Base-by-base conservation (phyloP, 37 sponge, comb jelly and placozoan species). In the Geodia barretti region DNA sequence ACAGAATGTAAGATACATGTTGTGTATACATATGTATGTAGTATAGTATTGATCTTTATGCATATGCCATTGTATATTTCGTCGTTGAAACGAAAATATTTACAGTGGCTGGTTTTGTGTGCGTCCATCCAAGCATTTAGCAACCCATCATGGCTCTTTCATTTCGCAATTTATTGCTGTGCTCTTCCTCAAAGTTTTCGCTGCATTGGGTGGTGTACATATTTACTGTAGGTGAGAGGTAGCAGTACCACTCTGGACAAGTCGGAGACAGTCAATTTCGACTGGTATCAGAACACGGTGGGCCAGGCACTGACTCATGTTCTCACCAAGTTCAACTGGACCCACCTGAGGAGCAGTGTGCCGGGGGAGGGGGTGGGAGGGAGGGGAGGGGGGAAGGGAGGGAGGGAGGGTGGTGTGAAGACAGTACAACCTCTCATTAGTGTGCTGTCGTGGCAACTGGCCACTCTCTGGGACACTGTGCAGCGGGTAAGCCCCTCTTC, bases 241-340 rank as follows among this genome's bases (percentile, higher is more conserved):
- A 7, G 20, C 30, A 5, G n/a, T 20, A 14, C 31, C 7, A 28
- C 75, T 7, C 60, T 59, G 1, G 77, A 64, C 41, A 33, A 4
- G 37, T 1, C 23, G 39, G 8, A 1, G 11, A 5, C 20, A 11
- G 60, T 80, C 9, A 29, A 60, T 4, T 70, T 70, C 69, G 72
- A 80, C 59, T 28, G 60, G 9, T 80, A 25, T 29, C 72, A 80
- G 39, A 68, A 80, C 39, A 33, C 81, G 1, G 72, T 80, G 72
- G 81, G 70, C 24, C 14, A 28, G 43, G 71, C 81, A 21, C 29
- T 80, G 17, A 24, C 1, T 2, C 26, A 35, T 30, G 24, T 78
- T 29, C 2, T 65, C 8, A 1, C 9, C 26, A 78, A 65, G 67
- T 8, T 78, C 43, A 78, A 65, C n/a, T 78, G 78, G 78, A 36